Conservation (phyloP, 23 tunicate genomes). For the Corella eumyota region DNA sequence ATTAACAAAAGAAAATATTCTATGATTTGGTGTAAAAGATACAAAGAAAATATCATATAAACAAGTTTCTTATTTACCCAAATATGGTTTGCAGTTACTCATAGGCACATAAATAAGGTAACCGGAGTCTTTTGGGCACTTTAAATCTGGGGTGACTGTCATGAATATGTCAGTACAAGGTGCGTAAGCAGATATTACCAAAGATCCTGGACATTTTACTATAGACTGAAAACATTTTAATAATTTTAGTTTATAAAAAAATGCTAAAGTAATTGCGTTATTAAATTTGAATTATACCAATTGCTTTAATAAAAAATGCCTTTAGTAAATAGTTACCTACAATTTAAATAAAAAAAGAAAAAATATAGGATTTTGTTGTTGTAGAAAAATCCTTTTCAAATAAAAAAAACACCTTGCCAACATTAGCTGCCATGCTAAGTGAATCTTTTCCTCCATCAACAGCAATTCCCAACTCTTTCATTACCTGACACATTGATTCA, state of each 20-base stretch:
- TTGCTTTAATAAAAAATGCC: too few species aligned
- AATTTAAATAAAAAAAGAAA: too few species aligned
- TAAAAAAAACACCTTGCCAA: constrained; percentile 29
- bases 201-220: constrained; percentile 62
- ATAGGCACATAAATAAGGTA: constrained; percentile 63
- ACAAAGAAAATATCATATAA: background rate
- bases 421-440: constrained; percentile 81
- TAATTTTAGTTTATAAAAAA: too few species aligned
- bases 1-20: background rate
- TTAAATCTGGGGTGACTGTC: constrained; percentile 67
- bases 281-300: too few species aligned
- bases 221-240: constrained; percentile 12
- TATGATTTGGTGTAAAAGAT: background rate
- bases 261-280: too few species aligned
- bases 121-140: constrained; percentile 21
- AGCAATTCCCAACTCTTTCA: constrained; percentile 69
- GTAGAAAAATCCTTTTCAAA: too few species aligned
- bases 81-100: constrained; percentile 22
- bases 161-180: constrained; percentile 60
- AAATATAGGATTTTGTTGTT: too few species aligned
- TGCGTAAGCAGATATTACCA: constrained; percentile 74
- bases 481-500: constrained; percentile 75
- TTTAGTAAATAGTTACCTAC: too few species aligned
- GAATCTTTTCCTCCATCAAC: constrained; percentile 95
- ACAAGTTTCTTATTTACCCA: constrained; percentile 40